Evolutionary conservation across 2,888 invertebrate species (phyloP).

Genomic region (Acrocyrtus sp.): DNA sequence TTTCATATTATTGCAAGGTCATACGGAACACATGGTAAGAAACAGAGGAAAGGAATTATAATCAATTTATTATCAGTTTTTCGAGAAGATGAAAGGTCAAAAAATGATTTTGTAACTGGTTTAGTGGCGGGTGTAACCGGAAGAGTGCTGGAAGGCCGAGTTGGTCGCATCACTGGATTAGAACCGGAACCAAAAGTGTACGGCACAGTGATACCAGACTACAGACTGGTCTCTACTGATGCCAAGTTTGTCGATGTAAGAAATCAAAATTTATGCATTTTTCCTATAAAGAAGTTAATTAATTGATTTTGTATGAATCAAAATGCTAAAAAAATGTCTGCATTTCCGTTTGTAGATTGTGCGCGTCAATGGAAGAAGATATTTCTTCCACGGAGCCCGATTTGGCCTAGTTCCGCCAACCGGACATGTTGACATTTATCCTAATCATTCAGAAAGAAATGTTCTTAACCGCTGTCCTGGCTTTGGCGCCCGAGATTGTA

Average conservation of each 20-base stretch:
- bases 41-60: too few species aligned
- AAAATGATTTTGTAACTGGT: background rate
- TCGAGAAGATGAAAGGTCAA: too few species aligned
- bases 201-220: constrained; percentile 45
- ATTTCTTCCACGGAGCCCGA: constrained; percentile 45
- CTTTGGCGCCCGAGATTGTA: constrained; percentile 27
- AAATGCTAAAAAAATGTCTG: background rate
- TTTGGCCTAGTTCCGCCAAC: constrained; percentile 42
- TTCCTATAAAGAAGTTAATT: too few species aligned
- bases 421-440: constrained; percentile 55
- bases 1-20: constrained; percentile 59
- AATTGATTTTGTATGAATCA: background rate
- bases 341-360: constrained; percentile 15
- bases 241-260: constrained; percentile 49
- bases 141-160: constrained; percentile 44
- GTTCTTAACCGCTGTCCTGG: constrained; percentile 46
- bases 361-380: constrained; percentile 48
- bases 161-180: constrained; percentile 58
- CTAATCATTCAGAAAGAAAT: constrained; percentile 40
- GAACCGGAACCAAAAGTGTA: constrained; percentile 58
- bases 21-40: constrained; percentile 48
- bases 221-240: constrained; percentile 43
- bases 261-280: background rate
- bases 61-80: too few species aligned
- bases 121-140: constrained; percentile 58